Base-by-base conservation (phyloP, 1,140 invertebrate species). In the Ips nitidus region DNA sequence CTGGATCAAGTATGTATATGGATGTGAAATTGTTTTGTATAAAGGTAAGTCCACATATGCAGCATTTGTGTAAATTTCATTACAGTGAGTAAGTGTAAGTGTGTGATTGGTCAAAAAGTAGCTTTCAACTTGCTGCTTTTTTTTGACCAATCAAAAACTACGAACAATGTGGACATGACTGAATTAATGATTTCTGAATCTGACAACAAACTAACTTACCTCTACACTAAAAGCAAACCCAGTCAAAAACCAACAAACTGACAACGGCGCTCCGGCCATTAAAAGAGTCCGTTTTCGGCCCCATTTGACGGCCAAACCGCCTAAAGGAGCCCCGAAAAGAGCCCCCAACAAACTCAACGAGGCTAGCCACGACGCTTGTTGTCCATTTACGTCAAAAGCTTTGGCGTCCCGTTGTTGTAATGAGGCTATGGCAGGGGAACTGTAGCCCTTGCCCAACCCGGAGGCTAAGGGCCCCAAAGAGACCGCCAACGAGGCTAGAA, bases 351-450 rank as follows among this genome's bases (percentile, higher is more conserved):
- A 86, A 60, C 90, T 91, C 50, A 93, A 80, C 69, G 90, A 91
- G 6, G 91, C 91, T 4, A 94, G 86, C 92, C 91, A 94, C 52
- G 90, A 92, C 2, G 90, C 91, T 79, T 93, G 87, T 79, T 94
- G 90, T 60, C 87, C 84, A 53, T 85, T 88, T 53, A 92, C 86
- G 4, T 85, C 84, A 77, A 90, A 88, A 69, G 86, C 83, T 3
- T 84, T 81, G 1, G 84, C 83, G 69, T 80, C 76, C 66, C 82
- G 83, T 74, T 90, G 87, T 76, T 92, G 87, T 73, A 94, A 86
- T 0, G 91, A 93, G n/a, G 90, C 91, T 45, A 93, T 86, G 2
- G 91, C 91, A 8, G 92, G 92, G 7, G 90, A 92, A 74, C 89
- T 92, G 84, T 93, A 93, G 6, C 92, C 92, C 80, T 93, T 93